Conservation (phyloP, 2,888 invertebrate genomes). For the Augochlorella aurata region DNA sequence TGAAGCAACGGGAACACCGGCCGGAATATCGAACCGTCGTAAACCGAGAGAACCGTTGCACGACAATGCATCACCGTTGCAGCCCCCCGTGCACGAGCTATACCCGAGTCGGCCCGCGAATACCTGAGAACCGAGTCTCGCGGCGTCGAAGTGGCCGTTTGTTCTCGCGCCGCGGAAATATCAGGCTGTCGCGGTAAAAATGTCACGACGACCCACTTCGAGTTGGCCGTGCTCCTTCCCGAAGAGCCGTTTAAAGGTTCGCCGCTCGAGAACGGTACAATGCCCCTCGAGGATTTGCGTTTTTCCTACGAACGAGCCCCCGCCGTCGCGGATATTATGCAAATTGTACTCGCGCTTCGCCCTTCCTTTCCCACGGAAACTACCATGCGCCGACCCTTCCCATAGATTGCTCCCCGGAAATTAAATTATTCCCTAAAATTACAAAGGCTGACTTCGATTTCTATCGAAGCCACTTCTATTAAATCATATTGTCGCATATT, state of each 20-base stretch:
- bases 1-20: constrained; percentile 34
- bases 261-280: neutral
- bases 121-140: constrained; percentile 25
- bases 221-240: constrained; percentile 5
- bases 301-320: neutral
- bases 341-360: neutral
- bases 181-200: constrained; percentile 36
- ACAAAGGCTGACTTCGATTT: too few species aligned
- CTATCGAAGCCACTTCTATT: too few species aligned
- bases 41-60: constrained; percentile 26
- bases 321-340: neutral
- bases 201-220: constrained; percentile 23
- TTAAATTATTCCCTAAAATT: too few species aligned
- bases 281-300: neutral
- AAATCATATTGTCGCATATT: too few species aligned
- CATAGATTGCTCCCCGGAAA: too few species aligned
- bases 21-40: constrained; percentile 20
- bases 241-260: constrained; percentile 3
- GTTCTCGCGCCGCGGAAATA: constrained; percentile 34
- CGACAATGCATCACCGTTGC: constrained; percentile 41
- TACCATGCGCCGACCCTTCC: too few species aligned
- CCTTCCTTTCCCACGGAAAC: neutral
- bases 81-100: constrained; percentile 21
- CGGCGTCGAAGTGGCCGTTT: constrained; percentile 33
- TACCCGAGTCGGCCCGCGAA: constrained; percentile 37